These are phyloP conservation scores for Luidia sarsii DNA, from an alignment of 53 echinoderm and acorn worm genomes.

Conservation along the genomic window DNA sequence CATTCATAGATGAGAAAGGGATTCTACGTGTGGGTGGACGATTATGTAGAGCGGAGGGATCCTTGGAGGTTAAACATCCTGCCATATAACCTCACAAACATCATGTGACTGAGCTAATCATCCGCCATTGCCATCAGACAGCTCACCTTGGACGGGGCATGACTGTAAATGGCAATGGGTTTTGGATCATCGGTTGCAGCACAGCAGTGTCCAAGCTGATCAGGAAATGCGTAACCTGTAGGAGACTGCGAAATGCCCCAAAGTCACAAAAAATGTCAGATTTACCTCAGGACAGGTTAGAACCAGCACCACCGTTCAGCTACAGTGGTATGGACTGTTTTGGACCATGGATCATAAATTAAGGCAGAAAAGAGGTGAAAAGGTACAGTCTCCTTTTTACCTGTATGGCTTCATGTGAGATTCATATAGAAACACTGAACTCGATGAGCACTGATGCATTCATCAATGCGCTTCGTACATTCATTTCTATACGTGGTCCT, in stretches of 20 bases:
- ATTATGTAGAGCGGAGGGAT: slow-evolving; percentile 10
- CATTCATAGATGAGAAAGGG: slow-evolving; percentile 60
- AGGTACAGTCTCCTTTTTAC: slow-evolving; percentile 66
- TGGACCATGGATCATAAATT: slow-evolving; percentile 53
- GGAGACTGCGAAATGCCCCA: slow-evolving; percentile 5
- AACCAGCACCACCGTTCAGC: slow-evolving; percentile 58
- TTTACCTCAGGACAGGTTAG: slow-evolving; percentile 53
- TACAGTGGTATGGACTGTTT: slow-evolving; percentile 58
- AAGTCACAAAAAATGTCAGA: slow-evolving; percentile 66
- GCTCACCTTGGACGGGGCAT: slow-evolving; percentile 55
- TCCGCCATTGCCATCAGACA: slow-evolving; percentile 34
- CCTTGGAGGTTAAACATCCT: slow-evolving; percentile 49
- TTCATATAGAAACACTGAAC: slow-evolving; percentile 45
- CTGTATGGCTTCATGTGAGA: slow-evolving; percentile 55
- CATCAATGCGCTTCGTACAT: slow-evolving; percentile 36
- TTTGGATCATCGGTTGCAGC: slow-evolving; percentile 57
- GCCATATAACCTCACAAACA: slow-evolving; percentile 36
- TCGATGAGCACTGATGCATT: slow-evolving; percentile 27
- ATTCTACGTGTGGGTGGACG: slow-evolving; percentile 72
- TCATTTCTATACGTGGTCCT: slow-evolving; percentile 23
- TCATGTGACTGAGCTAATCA: slow-evolving; percentile 32
- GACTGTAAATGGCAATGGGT: too few relatives aligned
- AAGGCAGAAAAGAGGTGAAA: slow-evolving; percentile 55
- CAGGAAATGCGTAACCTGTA: slow-evolving; percentile 40
- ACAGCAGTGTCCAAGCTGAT: slow-evolving; percentile 38